Conservation (phyloP, 2,113 vertebrate genomes). For the Tympanuchus pallidicinctus region DNA sequence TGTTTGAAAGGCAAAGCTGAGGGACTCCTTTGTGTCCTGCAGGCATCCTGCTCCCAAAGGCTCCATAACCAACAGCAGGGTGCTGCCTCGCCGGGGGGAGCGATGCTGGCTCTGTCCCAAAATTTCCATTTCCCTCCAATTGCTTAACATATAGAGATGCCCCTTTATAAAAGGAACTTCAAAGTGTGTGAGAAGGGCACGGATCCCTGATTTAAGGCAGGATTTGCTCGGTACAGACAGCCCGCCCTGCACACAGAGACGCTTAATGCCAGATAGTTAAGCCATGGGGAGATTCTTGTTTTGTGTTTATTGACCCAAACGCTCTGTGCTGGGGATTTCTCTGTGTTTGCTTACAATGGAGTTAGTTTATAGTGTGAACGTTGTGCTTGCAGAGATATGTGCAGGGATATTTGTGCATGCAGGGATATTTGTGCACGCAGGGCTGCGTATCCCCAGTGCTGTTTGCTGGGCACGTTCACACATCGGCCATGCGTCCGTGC, state of each 20-base stretch:
- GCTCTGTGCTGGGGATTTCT: fast-evolving
- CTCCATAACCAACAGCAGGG: not conserved
- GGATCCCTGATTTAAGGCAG: not conserved
- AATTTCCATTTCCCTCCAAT: not conserved
- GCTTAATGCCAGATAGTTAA: not conserved
- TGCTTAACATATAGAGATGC: not conserved
- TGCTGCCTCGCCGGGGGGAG: not conserved
- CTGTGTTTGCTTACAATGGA: fast-evolving
- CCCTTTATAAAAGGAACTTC: not conserved
- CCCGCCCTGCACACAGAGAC: fast-evolving
- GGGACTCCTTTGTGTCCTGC: conserved; percentile 43
- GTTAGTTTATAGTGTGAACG: not conserved
- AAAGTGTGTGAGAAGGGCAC: not conserved
- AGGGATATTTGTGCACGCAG: fast-evolving
- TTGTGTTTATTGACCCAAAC: not conserved
- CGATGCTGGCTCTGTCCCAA: not conserved
- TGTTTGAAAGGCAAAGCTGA: conserved; percentile 37
- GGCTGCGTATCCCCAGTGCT: not conserved
- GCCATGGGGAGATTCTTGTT: not conserved
- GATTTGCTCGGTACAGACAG: fast-evolving
- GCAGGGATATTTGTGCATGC: fast-evolving
- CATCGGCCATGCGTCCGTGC: no score
- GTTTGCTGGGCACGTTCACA: no score
- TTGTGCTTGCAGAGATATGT: fast-evolving
- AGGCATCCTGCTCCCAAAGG: not conserved